A percentile compares a stretch with the other conserved stretches of the same genome.
These are phyloP conservation scores for Peromyscus melanophrys DNA, from an alignment of 2,797 vertebrate species.

Conservation along the genomic window DNA sequence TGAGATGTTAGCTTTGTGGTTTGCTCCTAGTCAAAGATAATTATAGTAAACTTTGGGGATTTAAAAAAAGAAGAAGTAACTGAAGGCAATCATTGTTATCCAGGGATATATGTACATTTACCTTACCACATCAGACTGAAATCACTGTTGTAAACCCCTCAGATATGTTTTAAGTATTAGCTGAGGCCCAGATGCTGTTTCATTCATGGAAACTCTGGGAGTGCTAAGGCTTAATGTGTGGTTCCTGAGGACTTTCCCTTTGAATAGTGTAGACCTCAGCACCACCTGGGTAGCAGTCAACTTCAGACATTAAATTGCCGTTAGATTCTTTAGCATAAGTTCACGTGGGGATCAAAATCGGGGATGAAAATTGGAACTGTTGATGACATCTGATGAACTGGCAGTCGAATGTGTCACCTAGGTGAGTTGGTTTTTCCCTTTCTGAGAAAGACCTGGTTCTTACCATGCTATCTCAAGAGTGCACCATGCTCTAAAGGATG, in stretches of 20 bases:
- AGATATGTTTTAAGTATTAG: background rate
- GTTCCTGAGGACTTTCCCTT: background rate
- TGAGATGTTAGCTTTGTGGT: background rate
- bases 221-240: background rate
- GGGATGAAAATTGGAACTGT: background rate
- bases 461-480: background rate
- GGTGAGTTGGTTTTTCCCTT: background rate
- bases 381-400: background rate
- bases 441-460: background rate
- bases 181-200: background rate
- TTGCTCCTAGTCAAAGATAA: constrained; percentile 9
- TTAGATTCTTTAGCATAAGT: constrained; percentile 18
- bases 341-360: background rate
- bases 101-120: background rate
- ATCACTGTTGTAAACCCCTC: background rate
- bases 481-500: background rate
- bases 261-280: background rate
- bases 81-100: constrained; percentile 14
- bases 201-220: background rate
- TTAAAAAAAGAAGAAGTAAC: background rate
- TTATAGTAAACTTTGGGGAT: background rate
- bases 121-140: background rate
- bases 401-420: background rate
- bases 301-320: background rate
- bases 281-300: background rate